Base-by-base conservation (phyloP, 2,888 invertebrate genomes). In the Allolobophora icterica region DNA sequence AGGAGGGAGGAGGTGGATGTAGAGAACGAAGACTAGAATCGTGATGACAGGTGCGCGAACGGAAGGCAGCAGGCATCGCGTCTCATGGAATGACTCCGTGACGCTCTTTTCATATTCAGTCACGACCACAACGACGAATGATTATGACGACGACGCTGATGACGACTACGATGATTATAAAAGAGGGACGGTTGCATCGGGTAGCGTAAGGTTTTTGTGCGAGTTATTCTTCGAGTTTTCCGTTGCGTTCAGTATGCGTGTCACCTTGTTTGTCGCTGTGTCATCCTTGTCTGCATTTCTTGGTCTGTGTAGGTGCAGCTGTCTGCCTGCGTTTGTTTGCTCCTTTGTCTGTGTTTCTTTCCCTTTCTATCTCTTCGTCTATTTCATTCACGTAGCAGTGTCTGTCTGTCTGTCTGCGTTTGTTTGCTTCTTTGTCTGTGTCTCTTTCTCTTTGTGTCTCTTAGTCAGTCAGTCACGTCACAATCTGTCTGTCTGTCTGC, bases 121-220 rank as follows among this genome's bases (percentile, higher is more conserved):
- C 52, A 45, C 45, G 45, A 45, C 45, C 8, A 45, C 45, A 24
- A 52, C 52, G 71, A 71, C 52, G 21, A 21, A 52, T 71, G 71
- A 71, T 71, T 71, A 71, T 71, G n/a, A 71, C 71, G 71, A 71
- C 71, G 71, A 71, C 71, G 71, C 30, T n/a, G n/a, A 71, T n/a
- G 71, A 71, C 71, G 71, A 71, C 71, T 11, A 71, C 71, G 71
- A 71, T 13, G 71, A 71, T n/a, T 71, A n/a, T 71, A n/a, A n/a
- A 71, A 52, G 71, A n/a, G 71, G 71, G 71, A n/a, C 30, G n/a
- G 71, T n/a, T n/a, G 8, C 71, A 71, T 71, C 30, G 71, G n/a
- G 71, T 71, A 71, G 71, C 71, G 71, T 71, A 30, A 71, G 71
- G n/a, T 71, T n/a, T 8, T 0, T 42, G 8, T 11, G n/a, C 71